A percentile compares a stretch with the other conserved stretches of the same genome.
Evolutionary conservation across 2,888 invertebrate species (phyloP).

Genomic region (Chesias legatella): DNA sequence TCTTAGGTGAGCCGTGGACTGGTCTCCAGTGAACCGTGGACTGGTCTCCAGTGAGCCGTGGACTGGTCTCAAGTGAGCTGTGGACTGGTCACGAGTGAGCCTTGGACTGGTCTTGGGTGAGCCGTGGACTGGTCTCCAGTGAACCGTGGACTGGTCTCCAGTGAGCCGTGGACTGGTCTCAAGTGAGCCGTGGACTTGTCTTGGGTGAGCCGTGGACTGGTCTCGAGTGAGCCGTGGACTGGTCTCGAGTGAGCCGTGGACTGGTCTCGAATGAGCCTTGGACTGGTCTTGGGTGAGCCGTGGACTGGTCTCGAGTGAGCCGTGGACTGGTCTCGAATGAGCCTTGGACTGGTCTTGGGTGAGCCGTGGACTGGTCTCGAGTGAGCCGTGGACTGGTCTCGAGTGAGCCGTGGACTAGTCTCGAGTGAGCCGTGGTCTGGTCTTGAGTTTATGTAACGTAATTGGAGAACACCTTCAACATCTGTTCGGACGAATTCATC

Average conservation of each 20-base stretch:
- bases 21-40: conserved; percentile 55
- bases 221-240: conserved; percentile 59
- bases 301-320: conserved; percentile 59
- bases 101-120: conserved; percentile 58
- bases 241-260: conserved; percentile 59
- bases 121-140: conserved; percentile 32
- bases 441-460: conserved; percentile 27
- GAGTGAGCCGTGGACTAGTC: conserved; percentile 55
- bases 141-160: conserved; percentile 73
- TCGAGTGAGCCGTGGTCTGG: conserved; percentile 59
- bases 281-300: conserved; percentile 59
- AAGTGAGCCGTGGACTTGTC: conserved; percentile 54
- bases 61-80: conserved; percentile 72
- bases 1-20: conserved; percentile 62
- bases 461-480: conserved; percentile 17
- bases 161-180: conserved; percentile 74
- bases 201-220: conserved; percentile 59
- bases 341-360: conserved; percentile 54
- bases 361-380: conserved; percentile 54
- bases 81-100: conserved; percentile 57
- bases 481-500: conserved; percentile 1
- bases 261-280: conserved; percentile 59
- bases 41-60: conserved; percentile 75
- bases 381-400: conserved; percentile 51
- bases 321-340: conserved; percentile 58